These are phyloP conservation scores for Stigmatopora nigra DNA, from an alignment of 2,113 vertebrate species.

Conservation along the genomic window DNA sequence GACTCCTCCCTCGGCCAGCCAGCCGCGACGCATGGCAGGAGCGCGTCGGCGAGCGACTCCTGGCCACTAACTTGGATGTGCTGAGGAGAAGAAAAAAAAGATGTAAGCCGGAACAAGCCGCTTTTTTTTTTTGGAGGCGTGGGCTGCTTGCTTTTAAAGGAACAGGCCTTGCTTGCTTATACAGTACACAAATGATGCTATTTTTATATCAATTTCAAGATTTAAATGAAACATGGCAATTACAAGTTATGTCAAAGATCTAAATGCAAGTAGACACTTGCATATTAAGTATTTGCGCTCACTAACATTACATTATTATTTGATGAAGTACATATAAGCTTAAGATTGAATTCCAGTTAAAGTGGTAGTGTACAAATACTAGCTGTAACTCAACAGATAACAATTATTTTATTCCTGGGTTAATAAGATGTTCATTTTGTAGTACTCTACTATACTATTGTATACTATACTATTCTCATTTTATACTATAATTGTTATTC, in stretches of 20 bases:
- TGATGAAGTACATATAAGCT: too few relatives aligned
- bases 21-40: neutral
- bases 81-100: slow-evolving; percentile 65
- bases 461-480: too few relatives aligned
- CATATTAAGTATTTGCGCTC: neutral
- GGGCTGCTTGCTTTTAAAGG: slow-evolving; percentile 71
- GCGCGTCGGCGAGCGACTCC: too few relatives aligned
- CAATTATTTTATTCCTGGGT: too few relatives aligned
- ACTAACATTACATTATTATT: too few relatives aligned
- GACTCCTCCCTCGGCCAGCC: slow-evolving; percentile 2
- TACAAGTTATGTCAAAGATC: slow-evolving; percentile 22
- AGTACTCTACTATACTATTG: too few relatives aligned
- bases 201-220: neutral
- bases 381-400: too few relatives aligned
- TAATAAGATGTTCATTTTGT: too few relatives aligned
- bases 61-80: slow-evolving; percentile 64
- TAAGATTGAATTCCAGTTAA: too few relatives aligned
- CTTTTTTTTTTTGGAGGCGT: slow-evolving; percentile 79
- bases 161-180: slow-evolving; percentile 39
- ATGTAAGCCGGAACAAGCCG: slow-evolving; percentile 77
- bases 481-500: too few relatives aligned
- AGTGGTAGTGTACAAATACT: too few relatives aligned
- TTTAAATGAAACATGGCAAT: slow-evolving; percentile 19
- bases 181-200: too few relatives aligned
- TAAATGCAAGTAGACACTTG: neutral